Evolutionary conservation across 2,113 vertebrate species (phyloP).

Genomic region (Edolisoma coerulescens): DNA sequence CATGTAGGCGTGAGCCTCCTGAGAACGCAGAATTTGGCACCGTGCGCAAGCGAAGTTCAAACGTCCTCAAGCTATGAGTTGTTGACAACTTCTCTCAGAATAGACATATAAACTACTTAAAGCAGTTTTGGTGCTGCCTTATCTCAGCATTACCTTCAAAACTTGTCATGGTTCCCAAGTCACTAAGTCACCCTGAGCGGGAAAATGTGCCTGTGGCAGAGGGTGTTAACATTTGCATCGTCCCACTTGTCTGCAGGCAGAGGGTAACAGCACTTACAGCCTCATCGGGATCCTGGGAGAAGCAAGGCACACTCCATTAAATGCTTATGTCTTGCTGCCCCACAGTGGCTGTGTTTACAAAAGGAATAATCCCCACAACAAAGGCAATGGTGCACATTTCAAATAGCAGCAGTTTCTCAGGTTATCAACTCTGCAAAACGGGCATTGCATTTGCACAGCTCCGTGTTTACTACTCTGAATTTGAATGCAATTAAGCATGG

Average conservation of each 20-base stretch:
- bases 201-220: not conserved
- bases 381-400: not conserved
- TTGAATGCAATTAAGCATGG: not conserved
- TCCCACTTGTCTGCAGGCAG: not conserved
- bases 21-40: constrained; percentile 36
- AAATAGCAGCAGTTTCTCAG: not conserved
- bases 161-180: not conserved
- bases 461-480: not conserved
- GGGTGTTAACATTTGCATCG: not conserved
- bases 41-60: not conserved
- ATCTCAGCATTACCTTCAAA: not conserved
- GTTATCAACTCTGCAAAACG: not conserved
- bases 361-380: not conserved
- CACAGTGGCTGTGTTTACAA: not conserved
- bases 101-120: not conserved
- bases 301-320: not conserved
- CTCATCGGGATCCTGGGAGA: not conserved
- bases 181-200: not conserved
- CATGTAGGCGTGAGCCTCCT: constrained; percentile 34
- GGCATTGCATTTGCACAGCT: not conserved
- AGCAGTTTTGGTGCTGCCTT: not conserved
- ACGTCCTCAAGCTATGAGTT: not conserved
- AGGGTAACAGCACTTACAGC: not conserved
- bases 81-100: constrained; percentile 36
- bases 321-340: not conserved